Evolutionary conservation across 2,113 vertebrate species (phyloP), one percentile per base, ranked within the genome.

Genomic region (Furnarius figulus): DNA sequence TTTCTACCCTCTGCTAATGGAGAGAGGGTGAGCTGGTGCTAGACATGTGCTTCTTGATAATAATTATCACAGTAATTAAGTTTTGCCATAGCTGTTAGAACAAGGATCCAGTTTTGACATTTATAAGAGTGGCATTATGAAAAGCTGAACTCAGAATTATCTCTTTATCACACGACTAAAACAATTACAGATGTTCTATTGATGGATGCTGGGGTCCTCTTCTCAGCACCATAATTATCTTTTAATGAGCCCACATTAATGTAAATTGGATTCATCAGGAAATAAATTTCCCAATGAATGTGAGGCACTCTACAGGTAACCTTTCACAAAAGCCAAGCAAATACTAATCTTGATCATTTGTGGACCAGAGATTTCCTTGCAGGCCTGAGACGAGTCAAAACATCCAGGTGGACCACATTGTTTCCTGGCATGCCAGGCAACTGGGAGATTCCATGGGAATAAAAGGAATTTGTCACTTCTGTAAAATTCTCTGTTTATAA

Each of bases 231-330:
- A 97, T 99, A 99, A 99, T 99, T 98, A 98, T 96, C 98, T 99
- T 98, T 99, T 99, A 99, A 99, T 98, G 98, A 98, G 98, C 98
- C 97, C 94, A 95, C 98, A 99, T 99, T 99, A 99, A 98, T 99
- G 99, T 98, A 99, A 98, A 99, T 99, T 97, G 92, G 97, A 98
- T 98, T 98, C 97, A 98, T 95, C 85, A 96, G 98, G 98, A 98
- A 97, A 98, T 98, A 97, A 98, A 98, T 97, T 97, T 96, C 92
- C 93, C 83, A 84, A 84, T 85, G 95, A 97, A 97, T 98, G 97
- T 97, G 97, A 97, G 97, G 96, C 93, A 95, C 97, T 98, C 97
- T 93, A 97, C 98, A 98, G 98, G 97, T 98, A 98, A 96, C 97
- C 97, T 97, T 96, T 98, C 89, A 71, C 58, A 89, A 96, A 97